Evolutionary conservation across 2,113 vertebrate species (phyloP), one percentile per base, ranked within the genome.

Genomic region (Pungitius pungitius): DNA sequence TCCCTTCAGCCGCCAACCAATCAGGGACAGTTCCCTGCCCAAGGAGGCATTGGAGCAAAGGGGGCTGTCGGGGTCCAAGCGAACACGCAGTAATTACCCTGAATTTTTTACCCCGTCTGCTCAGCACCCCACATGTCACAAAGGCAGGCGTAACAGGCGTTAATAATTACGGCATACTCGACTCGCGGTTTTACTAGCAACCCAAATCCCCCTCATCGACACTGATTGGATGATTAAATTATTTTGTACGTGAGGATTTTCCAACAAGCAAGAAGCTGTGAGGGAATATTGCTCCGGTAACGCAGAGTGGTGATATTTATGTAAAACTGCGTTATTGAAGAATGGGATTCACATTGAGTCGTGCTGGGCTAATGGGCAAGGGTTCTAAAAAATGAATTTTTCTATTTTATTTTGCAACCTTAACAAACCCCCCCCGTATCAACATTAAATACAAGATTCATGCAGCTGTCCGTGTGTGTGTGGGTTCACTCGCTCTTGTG

Each of bases 171-270:
- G 47, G 67, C 43, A 62, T 62, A 65, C 63, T 79, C 73, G 4
- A 35, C 52, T 73, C 37, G 14, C 20, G 13, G 69, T 73, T 78
- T 68, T 71, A 80, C 81, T 71, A 84, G 65, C 59, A 60, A 62
- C 80, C 26, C 57, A 80, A 85, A 82, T 79, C 81, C 82, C 47
- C 39, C 26, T 81, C 80, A 56, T 72, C 69, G 72, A 78, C 78
- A 79, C 69, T 57, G 61, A 81, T 85, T 75, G 45, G 57, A 65
- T 87, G 84, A 90, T 90, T 84, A 83, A 89, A 90, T 89, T 82
- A 80, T 80, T 77, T 86, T 86, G 84, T 49, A 69, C 71, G 81
- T 78, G 76, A 83, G 74, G 74, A 75, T 83, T 90, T 73, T 66
- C 73, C 86, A 85, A 84, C 82, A 86, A 70, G 61, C 33, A 59